phyloP scores from a whole-genome alignment of 2,888 invertebrate species.

The Pseudeuparius sepicola region DNA sequence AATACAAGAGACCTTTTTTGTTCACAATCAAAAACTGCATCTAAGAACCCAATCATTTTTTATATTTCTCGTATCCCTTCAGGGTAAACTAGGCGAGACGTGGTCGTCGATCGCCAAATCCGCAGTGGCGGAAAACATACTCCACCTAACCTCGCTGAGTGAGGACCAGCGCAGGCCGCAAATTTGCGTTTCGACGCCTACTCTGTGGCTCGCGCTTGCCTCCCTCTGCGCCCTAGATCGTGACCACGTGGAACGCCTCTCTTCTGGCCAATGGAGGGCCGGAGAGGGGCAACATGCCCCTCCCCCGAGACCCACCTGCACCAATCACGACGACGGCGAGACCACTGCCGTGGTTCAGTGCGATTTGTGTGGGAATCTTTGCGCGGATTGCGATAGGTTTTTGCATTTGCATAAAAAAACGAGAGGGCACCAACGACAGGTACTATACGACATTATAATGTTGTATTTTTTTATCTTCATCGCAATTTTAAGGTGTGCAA shows the following conservation, averaged over 20 bases:
- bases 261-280: conserved; percentile 69
- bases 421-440: conserved; percentile 74
- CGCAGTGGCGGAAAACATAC: conserved; percentile 77
- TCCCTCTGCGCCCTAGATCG: conserved; percentile 88
- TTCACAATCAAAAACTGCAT: too few relatives aligned
- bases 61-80: too few relatives aligned
- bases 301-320: conserved; percentile 71
- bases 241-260: conserved; percentile 75
- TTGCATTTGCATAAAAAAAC: conserved; percentile 86
- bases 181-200: conserved; percentile 72
- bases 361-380: conserved; percentile 81
- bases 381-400: conserved; percentile 92
- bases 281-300: conserved; percentile 45
- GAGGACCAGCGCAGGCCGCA: conserved; percentile 65
- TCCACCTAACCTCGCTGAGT: conserved; percentile 70
- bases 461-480: too few relatives aligned
- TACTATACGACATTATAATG: too few relatives aligned
- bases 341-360: conserved; percentile 91
- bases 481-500: conserved; percentile 75
- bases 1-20: too few relatives aligned
- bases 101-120: conserved; percentile 85
- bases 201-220: conserved; percentile 86
- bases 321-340: conserved; percentile 93
- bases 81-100: conserved; percentile 76
- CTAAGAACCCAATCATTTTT: too few relatives aligned